Conservation (phyloP, 2,113 vertebrate genomes). For the Phyllostomus discolor region DNA sequence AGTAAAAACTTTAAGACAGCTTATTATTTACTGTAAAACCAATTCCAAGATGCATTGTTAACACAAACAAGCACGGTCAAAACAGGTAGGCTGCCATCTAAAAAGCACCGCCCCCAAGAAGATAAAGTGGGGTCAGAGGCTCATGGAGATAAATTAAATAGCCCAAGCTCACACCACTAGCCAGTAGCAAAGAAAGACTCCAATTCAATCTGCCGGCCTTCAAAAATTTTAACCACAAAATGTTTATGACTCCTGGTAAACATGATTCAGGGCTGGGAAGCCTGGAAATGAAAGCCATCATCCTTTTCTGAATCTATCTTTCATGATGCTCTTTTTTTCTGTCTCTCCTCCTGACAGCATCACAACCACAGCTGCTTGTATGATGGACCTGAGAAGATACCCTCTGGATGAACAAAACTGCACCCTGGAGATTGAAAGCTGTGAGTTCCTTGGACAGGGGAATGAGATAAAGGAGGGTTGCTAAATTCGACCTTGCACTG, state of each 20-base stretch:
- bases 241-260: not conserved
- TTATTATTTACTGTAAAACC: not conserved
- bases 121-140: not conserved
- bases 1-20: not conserved
- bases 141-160: not conserved
- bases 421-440: slow-evolving; percentile 95
- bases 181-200: not conserved
- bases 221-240: not conserved
- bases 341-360: slow-evolving; percentile 80
- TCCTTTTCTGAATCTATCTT: not conserved
- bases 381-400: slow-evolving; percentile 96
- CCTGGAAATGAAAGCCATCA: not conserved
- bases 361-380: slow-evolving; percentile 95
- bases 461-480: slow-evolving; percentile 36
- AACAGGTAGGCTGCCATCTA: not conserved
- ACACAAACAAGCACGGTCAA: not conserved
- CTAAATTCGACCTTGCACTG: not conserved
- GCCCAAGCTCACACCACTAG: not conserved
- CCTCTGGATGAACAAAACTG: slow-evolving; percentile 96
- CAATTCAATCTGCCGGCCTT: not conserved
- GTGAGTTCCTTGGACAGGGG: slow-evolving; percentile 82
- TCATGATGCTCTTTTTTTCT: not conserved
- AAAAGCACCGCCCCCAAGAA: not conserved
- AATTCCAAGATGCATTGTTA: not conserved
- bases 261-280: not conserved